phyloP scores from a whole-genome alignment of 2,888 invertebrate genomes.

The Cheilosia vulpina region DNA sequence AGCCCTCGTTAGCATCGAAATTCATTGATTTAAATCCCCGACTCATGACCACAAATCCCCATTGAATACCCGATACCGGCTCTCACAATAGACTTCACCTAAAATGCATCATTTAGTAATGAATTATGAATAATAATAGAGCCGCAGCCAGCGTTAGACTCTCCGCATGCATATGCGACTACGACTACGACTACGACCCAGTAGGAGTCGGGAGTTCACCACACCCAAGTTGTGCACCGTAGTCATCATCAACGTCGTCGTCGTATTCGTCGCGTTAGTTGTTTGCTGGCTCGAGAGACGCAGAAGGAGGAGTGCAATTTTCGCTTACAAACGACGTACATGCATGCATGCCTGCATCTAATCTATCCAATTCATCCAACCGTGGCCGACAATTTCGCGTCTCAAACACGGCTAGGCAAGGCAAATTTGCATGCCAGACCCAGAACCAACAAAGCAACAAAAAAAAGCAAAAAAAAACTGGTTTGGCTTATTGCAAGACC shows the following conservation, averaged over 20 bases:
- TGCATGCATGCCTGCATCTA: conserved; percentile 74
- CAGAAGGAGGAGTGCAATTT: conserved; percentile 41
- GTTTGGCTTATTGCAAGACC: conserved; percentile 58
- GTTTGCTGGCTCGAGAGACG: conserved; percentile 23
- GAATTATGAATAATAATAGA: conserved; percentile 73
- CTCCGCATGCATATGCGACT: neutral
- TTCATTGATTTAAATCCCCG: conserved; percentile 63
- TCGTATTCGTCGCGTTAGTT: conserved; percentile 34
- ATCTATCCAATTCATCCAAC: conserved; percentile 72
- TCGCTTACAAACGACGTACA: conserved; percentile 72
- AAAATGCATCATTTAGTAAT: conserved; percentile 73
- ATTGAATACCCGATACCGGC: conserved; percentile 14
- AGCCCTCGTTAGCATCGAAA: conserved; percentile 61
- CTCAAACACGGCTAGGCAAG: conserved; percentile 71
- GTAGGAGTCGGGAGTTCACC: conserved; percentile 48
- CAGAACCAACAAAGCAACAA: conserved; percentile 37
- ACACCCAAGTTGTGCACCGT: conserved; percentile 58
- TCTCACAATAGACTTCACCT: conserved; percentile 63
- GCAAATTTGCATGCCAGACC: conserved; percentile 73
- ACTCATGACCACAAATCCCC: conserved; percentile 58
- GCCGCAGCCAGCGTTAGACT: conserved; percentile 22
- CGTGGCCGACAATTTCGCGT: conserved; percentile 74
- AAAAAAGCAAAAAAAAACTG: conserved; percentile 44
- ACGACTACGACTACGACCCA: conserved; percentile 21
- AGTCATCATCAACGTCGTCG: conserved; percentile 15